These are phyloP conservation scores for Zapornia atra DNA, from an alignment of 2,113 vertebrate species.

Conservation along the genomic window DNA sequence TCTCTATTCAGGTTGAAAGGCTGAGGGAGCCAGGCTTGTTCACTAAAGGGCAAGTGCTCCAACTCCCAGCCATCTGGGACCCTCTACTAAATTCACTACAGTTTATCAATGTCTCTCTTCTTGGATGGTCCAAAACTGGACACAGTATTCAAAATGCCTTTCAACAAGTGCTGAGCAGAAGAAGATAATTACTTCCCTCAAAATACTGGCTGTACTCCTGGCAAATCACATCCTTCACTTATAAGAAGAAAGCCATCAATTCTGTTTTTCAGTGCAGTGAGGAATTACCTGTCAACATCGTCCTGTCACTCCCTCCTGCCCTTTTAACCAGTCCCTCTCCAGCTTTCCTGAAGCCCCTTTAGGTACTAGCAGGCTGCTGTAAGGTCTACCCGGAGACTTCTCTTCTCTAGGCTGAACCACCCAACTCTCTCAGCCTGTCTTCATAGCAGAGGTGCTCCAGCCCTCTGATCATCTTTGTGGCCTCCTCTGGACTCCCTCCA, in stretches of 20 bases:
- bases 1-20: not conserved
- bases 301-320: no score
- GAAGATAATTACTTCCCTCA: not conserved
- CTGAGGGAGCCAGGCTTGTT: no score
- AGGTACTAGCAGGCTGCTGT: no score
- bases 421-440: no score
- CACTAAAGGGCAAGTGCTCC: not conserved
- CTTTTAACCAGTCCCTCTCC: no score
- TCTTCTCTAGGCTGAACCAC: no score
- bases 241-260: not conserved
- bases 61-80: not conserved
- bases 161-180: not conserved
- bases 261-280: not conserved
- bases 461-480: no score
- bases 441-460: no score
- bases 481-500: no score
- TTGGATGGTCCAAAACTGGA: not conserved
- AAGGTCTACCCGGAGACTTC: no score
- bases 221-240: not conserved
- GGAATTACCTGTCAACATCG: not conserved
- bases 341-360: no score
- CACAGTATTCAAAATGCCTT: not conserved
- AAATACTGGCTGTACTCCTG: not conserved
- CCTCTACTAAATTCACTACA: not conserved
- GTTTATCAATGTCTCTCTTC: not conserved